Conservation (phyloP, 2,113 vertebrate genomes). For the Penelope pileata region DNA sequence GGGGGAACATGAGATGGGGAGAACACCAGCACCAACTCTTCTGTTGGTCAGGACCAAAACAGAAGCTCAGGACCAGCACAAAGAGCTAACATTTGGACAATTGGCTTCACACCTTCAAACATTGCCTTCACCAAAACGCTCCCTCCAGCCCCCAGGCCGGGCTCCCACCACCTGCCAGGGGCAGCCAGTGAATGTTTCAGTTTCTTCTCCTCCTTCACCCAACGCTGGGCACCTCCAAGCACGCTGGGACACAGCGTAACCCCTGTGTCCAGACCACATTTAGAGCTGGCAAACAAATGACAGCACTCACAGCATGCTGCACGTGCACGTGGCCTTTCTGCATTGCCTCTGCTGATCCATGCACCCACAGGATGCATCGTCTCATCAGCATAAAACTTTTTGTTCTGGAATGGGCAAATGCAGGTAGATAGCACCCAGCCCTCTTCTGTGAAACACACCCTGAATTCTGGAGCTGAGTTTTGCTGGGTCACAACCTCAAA, state of each 20-base stretch:
- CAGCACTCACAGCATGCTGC: neutral
- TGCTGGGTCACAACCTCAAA: too few species aligned
- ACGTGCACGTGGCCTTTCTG: neutral
- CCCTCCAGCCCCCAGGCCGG: neutral
- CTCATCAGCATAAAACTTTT: fast-evolving
- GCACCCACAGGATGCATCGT: fast-evolving
- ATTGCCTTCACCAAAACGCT: conserved; percentile 59
- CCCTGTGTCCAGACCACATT: neutral
- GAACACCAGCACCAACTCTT: conserved; percentile 61
- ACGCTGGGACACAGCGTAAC: fast-evolving
- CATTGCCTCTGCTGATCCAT: neutral
- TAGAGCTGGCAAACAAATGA: too few species aligned
- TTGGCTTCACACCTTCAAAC: conserved; percentile 62
- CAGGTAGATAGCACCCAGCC: neutral
- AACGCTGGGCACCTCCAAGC: neutral
- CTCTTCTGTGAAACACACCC: neutral
- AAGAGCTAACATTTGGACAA: neutral
- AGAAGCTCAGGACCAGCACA: conserved; percentile 59
- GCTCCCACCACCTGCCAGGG: neutral
- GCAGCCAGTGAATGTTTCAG: neutral
- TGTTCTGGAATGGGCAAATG: neutral
- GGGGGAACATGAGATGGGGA: conserved; percentile 69
- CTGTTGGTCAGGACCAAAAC: conserved; percentile 27
- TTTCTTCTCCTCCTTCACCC: neutral
- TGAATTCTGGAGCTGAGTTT: neutral